phyloP scores from a whole-genome alignment of 2,113 vertebrate species.

The Bostrychus sinensis region DNA sequence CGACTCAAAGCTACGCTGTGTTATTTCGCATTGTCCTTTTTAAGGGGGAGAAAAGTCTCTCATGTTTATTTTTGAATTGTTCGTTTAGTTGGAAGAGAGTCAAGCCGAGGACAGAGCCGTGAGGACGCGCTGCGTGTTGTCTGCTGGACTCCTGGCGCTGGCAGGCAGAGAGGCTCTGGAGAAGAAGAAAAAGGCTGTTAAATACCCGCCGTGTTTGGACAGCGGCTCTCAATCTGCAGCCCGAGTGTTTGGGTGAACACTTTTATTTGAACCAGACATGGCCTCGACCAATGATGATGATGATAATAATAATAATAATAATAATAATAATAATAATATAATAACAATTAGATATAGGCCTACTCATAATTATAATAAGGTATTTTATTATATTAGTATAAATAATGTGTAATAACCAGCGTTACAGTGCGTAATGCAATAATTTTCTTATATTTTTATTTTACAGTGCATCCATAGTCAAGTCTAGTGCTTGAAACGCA shows the following conservation, averaged over 20 bases:
- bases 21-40: conserved; percentile 80
- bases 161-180: conserved; percentile 73
- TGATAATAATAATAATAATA: conserved; percentile 11
- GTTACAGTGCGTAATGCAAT: background rate
- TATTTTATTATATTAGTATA: background rate
- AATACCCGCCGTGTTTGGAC: conserved; percentile 71
- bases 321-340: conserved; percentile 1
- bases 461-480: background rate
- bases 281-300: conserved; percentile 6
- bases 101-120: conserved; percentile 94
- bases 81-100: conserved; percentile 69
- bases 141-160: conserved; percentile 94
- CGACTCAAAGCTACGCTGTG: conserved; percentile 80
- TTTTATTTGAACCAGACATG: conserved; percentile 54
- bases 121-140: conserved; percentile 93
- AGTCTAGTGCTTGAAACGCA: conserved; percentile 56
- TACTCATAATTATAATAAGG: background rate
- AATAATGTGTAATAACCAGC: conserved; percentile 3
- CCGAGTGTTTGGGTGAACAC: conserved; percentile 55
- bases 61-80: conserved; percentile 24
- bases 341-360: conserved; percentile 10
- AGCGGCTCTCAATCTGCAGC: conserved; percentile 68
- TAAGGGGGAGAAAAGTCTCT: conserved; percentile 59
- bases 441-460: background rate
- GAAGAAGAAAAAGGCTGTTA: conserved; percentile 64